Evolutionary conservation across 2,113 vertebrate genomes (phyloP).

Genomic region (Gymnogyps californianus): DNA sequence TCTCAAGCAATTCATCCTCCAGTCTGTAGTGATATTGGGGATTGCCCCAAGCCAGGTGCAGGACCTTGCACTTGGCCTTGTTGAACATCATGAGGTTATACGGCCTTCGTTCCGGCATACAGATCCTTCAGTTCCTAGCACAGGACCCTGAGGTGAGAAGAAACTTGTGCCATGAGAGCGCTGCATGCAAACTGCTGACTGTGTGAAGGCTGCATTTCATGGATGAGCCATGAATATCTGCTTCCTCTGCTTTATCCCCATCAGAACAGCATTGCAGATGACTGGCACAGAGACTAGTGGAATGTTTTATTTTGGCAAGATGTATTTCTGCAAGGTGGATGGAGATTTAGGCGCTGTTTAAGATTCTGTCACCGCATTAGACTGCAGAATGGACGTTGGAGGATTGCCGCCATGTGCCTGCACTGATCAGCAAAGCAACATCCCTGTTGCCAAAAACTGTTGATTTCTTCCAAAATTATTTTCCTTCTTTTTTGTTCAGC

Average conservation of each 20-base stretch:
- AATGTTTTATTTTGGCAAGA: not conserved
- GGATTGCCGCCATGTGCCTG: not conserved
- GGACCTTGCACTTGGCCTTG: not conserved
- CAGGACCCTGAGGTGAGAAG: not conserved
- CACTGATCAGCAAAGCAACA: not conserved
- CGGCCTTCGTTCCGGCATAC: not conserved
- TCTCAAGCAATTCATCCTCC: not conserved
- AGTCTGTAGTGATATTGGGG: not conserved
- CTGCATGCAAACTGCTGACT: too few relatives aligned
- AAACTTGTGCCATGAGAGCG: not conserved
- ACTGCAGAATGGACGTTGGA: not conserved
- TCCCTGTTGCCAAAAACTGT: not conserved
- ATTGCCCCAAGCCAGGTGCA: too few relatives aligned
- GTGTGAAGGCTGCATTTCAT: not conserved
- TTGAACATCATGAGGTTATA: too few relatives aligned
- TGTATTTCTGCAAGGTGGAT: not conserved
- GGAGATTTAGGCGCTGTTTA: not conserved
- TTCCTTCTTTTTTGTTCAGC: not conserved
- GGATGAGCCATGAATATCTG: not conserved
- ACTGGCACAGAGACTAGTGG: not conserved
- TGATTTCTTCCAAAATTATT: not conserved
- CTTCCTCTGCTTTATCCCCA: not conserved
- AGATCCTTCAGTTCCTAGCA: not conserved
- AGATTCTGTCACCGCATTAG: not conserved
- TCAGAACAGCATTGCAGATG: not conserved